Base-by-base conservation (phyloP, 2,113 vertebrate genomes). In the Cephalopterus ornatus region DNA sequence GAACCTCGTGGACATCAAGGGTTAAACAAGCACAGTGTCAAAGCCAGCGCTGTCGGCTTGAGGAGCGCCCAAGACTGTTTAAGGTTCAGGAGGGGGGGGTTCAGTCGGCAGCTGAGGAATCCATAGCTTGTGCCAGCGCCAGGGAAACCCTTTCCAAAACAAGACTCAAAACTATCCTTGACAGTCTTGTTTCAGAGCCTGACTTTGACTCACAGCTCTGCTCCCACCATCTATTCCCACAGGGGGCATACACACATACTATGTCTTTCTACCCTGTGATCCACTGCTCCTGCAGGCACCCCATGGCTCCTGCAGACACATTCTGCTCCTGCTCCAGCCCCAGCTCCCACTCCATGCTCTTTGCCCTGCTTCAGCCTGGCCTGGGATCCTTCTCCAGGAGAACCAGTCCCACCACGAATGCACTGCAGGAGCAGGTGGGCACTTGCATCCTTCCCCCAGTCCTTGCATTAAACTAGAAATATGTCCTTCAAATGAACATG, bases 111-210 rank as follows among this genome's bases (percentile, higher is more conserved):
- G 98, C 98, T 98, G 97, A 98, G 98, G 98, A 99, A 98, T 99
- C 97, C 61, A 8, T 61, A 71, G 89, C 93, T 62, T 93, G 96
- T 98, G 98, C 98, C 98, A 99, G 97, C 97, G 27, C 92, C 84
- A 95, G 98, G 97, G 98, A 99, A 99, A 98, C 98, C 98, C 98
- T 98, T 97, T 98, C 97, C 98, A 98, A 98, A 99, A 98, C 98
- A 98, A 98, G 96, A 92, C 37, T 74, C 75, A 55, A 73, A 93
- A 46, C 87, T 92, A 61, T 70, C 42, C 85, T 41, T 50, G 71
- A 73, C 30, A 86, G 87, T 93, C 79, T 89, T 12, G 0, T 90
- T 96, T 92, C 87, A 92, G 88, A 96, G 70, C 76, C 80, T 82
- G 88, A 71, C 71, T 79, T 88, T 73, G 85, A 94, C 76, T 81